Percentiles rank a stretch among this genome's conserved stretches.
Evolutionary conservation across 2,113 vertebrate species (phyloP).

Genomic region (Alces alces): DNA sequence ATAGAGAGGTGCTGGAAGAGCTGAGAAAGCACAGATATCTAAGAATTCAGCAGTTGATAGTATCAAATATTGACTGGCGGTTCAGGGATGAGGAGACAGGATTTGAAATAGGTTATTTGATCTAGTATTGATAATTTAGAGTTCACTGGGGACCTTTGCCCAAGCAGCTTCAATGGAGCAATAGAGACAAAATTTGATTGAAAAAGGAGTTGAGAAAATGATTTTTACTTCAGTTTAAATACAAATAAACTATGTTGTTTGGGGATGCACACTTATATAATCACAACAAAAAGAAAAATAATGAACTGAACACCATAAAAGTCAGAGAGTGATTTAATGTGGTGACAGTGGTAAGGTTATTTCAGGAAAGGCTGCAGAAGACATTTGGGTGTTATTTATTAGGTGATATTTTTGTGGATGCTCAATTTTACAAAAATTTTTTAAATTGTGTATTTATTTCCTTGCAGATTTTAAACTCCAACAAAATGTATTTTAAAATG

Average conservation of each 20-base stretch:
- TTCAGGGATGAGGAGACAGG: neutral
- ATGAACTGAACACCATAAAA: neutral
- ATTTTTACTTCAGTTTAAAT: neutral
- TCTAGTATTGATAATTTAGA: neutral
- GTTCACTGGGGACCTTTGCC: neutral
- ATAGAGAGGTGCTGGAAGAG: neutral
- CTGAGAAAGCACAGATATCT: neutral
- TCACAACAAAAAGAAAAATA: neutral
- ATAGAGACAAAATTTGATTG: neutral
- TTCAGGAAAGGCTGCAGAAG: neutral
- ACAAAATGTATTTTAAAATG: neutral
- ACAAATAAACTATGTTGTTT: neutral
- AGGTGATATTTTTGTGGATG: neutral
- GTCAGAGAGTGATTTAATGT: neutral
- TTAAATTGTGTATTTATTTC: neutral
- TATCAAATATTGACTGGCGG: neutral
- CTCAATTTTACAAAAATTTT: neutral
- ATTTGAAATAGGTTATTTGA: neutral
- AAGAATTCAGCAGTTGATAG: neutral
- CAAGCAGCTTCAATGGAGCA: neutral
- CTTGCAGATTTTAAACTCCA: neutral
- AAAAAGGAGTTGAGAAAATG: neutral
- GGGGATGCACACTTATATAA: neutral
- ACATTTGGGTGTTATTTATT: neutral
- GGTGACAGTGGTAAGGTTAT: neutral